Evolutionary conservation across 2,113 vertebrate genomes (phyloP), one percentile per base, ranked within the genome.

Genomic region (Cinclus mexicanus): DNA sequence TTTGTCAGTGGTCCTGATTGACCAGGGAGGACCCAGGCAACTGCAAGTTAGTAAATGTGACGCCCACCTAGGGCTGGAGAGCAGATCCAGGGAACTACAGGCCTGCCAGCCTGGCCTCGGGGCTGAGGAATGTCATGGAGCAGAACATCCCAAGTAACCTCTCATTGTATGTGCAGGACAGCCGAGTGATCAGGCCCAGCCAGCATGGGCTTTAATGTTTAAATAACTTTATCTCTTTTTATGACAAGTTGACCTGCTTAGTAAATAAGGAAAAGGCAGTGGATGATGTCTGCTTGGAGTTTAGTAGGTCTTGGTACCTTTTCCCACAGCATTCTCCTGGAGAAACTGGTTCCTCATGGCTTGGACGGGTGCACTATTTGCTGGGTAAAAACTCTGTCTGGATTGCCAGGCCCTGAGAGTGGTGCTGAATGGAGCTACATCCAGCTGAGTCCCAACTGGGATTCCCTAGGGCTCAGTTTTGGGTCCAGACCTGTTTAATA

Each of bases 91-190:
- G 39, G 39, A 46, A 13, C 14, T 23, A 15, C 20, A 47, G 22
- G 5, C 10, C 23, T 44, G 14, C 13, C 26, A 57, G 8, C 10
- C 33, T 50, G 33, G 42, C 37, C 37, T 59, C 0, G 0, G 13
- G 33, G 10, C 59, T 81, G 37, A 65, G 33, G 28, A 52, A 20
- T 5, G 10, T 24, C 33, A 15, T 19, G 22, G 44, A 44, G 10
- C 6, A 37, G 18, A 44, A 24, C 15, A 14, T n/a, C 7, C 18
- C 6, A 3, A 39, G 19, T 24, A 19, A 57, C 10, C 16, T 60
- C 37, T 14, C 33, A 29, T 2, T 9, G 7, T 24, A 29, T 2
- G 1, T n/a, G 33, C 5, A 29, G 33, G 20, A 52, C 3, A 17
- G 29, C 33, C 23, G 13, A 44, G 15, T 23, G 15, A 52, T 59